phyloP scores from a whole-genome alignment of 1,140 invertebrate genomes.

The Drosophila truncata region DNA sequence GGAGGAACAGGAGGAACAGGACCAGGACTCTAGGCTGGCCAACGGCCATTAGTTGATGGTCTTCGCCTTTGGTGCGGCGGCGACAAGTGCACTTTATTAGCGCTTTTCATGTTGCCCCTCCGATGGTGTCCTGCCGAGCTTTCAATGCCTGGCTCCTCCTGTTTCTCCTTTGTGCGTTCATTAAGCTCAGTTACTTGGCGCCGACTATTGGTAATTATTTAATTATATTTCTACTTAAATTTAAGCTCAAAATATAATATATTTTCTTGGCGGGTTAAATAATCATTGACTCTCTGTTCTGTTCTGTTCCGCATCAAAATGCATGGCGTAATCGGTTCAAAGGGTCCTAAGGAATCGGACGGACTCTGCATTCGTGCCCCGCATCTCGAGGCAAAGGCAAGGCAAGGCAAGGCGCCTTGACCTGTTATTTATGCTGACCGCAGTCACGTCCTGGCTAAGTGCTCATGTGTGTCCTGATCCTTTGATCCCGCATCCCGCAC shows the following conservation, averaged over 20 bases:
- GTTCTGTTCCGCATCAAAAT: not conserved
- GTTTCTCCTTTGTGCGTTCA: conserved; percentile 46
- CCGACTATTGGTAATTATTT: not conserved
- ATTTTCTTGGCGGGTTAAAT: too few species aligned
- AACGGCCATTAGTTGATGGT: conserved; percentile 52
- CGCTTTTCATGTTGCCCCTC: conserved; percentile 35
- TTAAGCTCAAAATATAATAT: too few species aligned
- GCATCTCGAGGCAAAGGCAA: not conserved
- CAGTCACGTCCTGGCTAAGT: conserved; percentile 61
- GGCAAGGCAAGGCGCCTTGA: conserved; percentile 40
- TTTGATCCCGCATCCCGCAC: not conserved
- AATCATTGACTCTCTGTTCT: not conserved
- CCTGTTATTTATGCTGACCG: conserved; percentile 61
- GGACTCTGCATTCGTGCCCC: conserved; percentile 6
- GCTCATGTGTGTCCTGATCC: conserved; percentile 47
- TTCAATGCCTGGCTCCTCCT: not conserved
- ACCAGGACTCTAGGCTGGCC: conserved; percentile 9
- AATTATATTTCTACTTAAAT: not conserved
- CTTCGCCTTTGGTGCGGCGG: conserved; percentile 34
- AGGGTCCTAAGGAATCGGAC: conserved; percentile 3
- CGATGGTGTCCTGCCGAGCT: conserved; percentile 18
- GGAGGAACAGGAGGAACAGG: too few species aligned
- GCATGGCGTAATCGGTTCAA: conserved; percentile 23
- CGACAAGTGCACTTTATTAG: conserved; percentile 78
- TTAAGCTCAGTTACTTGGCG: conserved; percentile 35